A percentile compares a stretch with the other conserved stretches of the same genome.
Evolutionary conservation across 2,888 invertebrate species (phyloP).

Genomic region (Notocelia uddmanniana): DNA sequence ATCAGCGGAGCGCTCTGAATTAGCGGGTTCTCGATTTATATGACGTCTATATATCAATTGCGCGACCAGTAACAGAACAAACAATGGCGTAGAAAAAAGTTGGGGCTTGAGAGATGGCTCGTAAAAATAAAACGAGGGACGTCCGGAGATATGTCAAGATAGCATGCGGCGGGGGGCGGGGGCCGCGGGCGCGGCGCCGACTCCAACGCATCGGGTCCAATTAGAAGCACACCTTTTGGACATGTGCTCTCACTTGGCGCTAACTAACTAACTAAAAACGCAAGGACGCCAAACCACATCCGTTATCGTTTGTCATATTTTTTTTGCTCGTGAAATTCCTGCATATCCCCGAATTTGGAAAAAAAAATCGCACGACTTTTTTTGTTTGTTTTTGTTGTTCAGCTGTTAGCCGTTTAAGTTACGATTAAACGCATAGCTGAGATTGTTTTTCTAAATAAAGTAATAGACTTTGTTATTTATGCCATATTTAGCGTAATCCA

Average conservation of each 20-base stretch:
- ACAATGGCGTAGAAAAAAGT: conserved; percentile 77
- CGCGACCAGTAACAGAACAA: conserved; percentile 70
- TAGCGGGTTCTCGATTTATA: conserved; percentile 69
- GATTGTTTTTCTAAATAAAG: conserved; percentile 7
- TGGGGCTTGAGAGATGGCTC: conserved; percentile 77
- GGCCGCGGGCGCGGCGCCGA: conserved; percentile 65
- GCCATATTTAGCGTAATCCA: neutral
- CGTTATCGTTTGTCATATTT: conserved; percentile 77
- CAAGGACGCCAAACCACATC: conserved; percentile 73
- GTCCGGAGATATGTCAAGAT: conserved; percentile 85
- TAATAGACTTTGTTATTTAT: neutral
- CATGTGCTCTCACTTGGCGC: conserved; percentile 80
- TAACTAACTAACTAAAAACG: conserved; percentile 76
- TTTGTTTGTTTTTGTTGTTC: conserved; percentile 34
- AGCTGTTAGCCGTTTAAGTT: conserved; percentile 30
- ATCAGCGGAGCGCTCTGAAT: conserved; percentile 61
- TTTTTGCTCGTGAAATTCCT: conserved; percentile 47
- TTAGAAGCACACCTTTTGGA: conserved; percentile 85
- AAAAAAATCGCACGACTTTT: conserved; percentile 31
- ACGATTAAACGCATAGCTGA: conserved; percentile 20
- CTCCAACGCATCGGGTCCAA: conserved; percentile 73
- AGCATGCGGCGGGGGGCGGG: conserved; percentile 80
- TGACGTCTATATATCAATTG: conserved; percentile 76
- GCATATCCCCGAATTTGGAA: conserved; percentile 27
- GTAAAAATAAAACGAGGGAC: conserved; percentile 84